Conservation (phyloP, 1,140 invertebrate genomes). For the Andricus grossulariae region DNA sequence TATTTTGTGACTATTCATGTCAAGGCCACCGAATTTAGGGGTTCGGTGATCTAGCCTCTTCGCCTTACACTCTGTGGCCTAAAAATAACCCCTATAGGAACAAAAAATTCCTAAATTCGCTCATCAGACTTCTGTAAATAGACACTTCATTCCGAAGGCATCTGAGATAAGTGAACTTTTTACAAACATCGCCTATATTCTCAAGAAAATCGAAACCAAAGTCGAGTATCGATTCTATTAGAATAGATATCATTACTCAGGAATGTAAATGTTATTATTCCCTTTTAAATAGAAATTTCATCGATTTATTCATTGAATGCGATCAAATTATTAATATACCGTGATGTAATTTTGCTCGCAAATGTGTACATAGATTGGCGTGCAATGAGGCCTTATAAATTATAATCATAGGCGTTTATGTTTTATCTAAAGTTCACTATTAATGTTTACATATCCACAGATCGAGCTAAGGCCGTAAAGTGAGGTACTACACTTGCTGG, state of each 20-base stretch:
- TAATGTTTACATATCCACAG: constrained; percentile 1
- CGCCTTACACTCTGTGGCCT: not conserved
- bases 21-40: constrained; percentile 17
- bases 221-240: not conserved
- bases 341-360: not conserved
- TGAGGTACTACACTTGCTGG: not conserved
- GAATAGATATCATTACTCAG: no score
- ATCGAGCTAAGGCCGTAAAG: not conserved
- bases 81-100: constrained; percentile 11
- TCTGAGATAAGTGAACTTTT: constrained; percentile 4
- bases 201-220: not conserved
- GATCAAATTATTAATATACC: no score
- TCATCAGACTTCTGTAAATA: constrained; percentile 8
- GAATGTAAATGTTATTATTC: no score
- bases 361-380: constrained; percentile 9
- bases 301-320: no score
- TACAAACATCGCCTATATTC: not conserved
- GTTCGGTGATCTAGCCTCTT: not conserved
- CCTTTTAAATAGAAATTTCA: no score
- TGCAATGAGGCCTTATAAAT: constrained; percentile 19
- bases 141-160: constrained; percentile 12
- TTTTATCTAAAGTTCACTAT: constrained; percentile 8
- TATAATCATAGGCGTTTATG: constrained; percentile 15
- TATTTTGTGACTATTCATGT: constrained; percentile 17
- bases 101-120: not conserved